Evolutionary conservation across 2,113 vertebrate species (phyloP), one percentile per base, ranked within the genome.

Genomic region (Hirundichthys speculiger): DNA sequence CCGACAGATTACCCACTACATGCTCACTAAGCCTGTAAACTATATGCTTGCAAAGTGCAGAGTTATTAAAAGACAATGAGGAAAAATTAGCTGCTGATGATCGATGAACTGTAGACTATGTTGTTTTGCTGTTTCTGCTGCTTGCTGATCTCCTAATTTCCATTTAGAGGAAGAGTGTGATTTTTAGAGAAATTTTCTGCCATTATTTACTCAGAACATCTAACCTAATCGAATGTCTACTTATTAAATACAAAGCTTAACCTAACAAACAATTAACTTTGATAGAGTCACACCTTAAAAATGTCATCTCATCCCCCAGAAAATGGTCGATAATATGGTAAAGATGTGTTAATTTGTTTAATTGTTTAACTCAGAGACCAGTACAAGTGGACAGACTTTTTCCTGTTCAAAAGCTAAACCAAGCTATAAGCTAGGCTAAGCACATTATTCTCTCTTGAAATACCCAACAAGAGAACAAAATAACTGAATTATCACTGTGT

Each of bases 1-100:
- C 40, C 49, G 42, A 65, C 69, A 71, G 70, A 85, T 84, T 80
- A 75, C 50, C 55, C 38, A 56, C 30, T 72, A 73, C 49, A 65
- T 38, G 54, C 57, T 70, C 46, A 43, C 42, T 25, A 19, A 56
- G 50, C 40, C 22, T 18, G 59, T 34, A 56, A 65, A 50, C 20
- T 34, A 54, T 67, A 42, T 61, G 8, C 34, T 46, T 20, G 18
- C 27, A 51, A 45, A 57, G 53, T 27, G 21, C 14, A 18, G 8
- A 16, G 21, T 39, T 12, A 19, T 41, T 42, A 22, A 22, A 8
- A 22, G 19, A 59, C 22, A 70, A 53, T 25, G 14, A 25, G 20
- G 5, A 18, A 46, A 60, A 60, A 53, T 34, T 13, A 25, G 11
- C 15, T 34, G 5, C n/a, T 41, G 15, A 58, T 51, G 34, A 51